Evolutionary conservation across 2,888 invertebrate species (phyloP), one percentile per base, ranked within the genome.

Genomic region (Mesodorylaimus sp.): DNA sequence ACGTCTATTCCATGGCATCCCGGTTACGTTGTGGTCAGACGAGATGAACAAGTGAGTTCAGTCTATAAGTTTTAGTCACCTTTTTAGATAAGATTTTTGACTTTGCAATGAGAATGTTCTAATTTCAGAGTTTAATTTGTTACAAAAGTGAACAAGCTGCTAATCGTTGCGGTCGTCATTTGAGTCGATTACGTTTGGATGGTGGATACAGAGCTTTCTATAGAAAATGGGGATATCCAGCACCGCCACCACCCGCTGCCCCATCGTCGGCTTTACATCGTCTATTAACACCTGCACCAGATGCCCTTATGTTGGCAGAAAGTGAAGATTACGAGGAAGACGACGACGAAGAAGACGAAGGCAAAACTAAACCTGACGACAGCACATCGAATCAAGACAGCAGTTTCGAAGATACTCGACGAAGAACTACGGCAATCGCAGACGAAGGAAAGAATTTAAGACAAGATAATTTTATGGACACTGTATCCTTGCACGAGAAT

Each of bases 1-100:
- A 7, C 32, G 7, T 10, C 32, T 32, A 16, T 45, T 5, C 24
- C 45, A 16, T 45, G 45, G 45, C 45, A 45, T 13, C 19, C 45
- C 10, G 23, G 45, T 10, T 45, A 23, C 26, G 13, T 21, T 19
- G 45, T 45, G 26, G 26, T 45, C 10, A 21, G 45, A 13, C 19
- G 16, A 45, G 45, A 45, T 26, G 45, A 45, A 19, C 45, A 45
- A 24, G n/a, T n/a, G n/a, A n/a, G n/a, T n/a, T n/a, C n/a, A n/a
- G n/a, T n/a, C n/a, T n/a, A n/a, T n/a, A n/a, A n/a, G n/a, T n/a
- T n/a, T n/a, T n/a, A n/a, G n/a, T n/a, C n/a, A n/a, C n/a, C n/a
- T n/a, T n/a, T n/a, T n/a, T n/a, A n/a, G n/a, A n/a, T n/a, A n/a
- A n/a, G n/a, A n/a, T n/a, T n/a, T n/a, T n/a, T n/a, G n/a, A n/a